Evolutionary conservation across 2,113 vertebrate genomes (phyloP), one percentile per base, ranked within the genome.

Genomic region (Phainopepla nitens): DNA sequence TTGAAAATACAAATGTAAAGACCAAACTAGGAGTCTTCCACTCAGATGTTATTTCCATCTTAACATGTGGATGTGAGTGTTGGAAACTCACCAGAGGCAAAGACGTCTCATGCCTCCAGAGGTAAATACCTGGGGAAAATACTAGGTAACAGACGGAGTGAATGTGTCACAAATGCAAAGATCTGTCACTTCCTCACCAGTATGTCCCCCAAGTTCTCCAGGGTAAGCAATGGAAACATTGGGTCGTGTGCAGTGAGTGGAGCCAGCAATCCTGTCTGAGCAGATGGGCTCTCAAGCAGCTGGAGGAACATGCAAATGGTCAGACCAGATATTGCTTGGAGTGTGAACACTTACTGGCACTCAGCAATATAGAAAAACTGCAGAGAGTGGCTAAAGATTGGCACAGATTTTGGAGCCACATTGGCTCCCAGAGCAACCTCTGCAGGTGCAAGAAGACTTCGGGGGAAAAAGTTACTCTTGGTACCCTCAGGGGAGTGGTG

Each of bases 1-100:
- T 95, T 96, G 94, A 96, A 97, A 97, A 96, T 95, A 96, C 78
- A 96, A 95, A 94, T 95, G 93, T 96, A 69, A 87, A 96, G 94
- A 93, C 93, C 89, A 94, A 96, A 94, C 91, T 93, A 91, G 66
- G 44, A 97, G 89, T 84, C 94, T 93, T 96, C 65, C 60, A 92
- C 87, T 94, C 93, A 89, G 91, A 96, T 95, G 91, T 94, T 96
- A 89, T 96, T 96, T 97, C 94, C 89, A 87, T 94, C 86, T 94
- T 82, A 96, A 96, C 95, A 94, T 96, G 95, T 97, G 96, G 94
- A 97, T 97, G 77, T 91, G 89, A 93, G 50, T 68, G 35, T 36
- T 96, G 93, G 93, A 97, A 96, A 76, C 61, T 94, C 89, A 96
- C 77, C 89, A 96, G 76, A 95, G 70, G 36, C 77, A 84, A 71